Evolutionary conservation across 1,140 invertebrate genomes (phyloP).

Genomic region (Tenebrio molitor): DNA sequence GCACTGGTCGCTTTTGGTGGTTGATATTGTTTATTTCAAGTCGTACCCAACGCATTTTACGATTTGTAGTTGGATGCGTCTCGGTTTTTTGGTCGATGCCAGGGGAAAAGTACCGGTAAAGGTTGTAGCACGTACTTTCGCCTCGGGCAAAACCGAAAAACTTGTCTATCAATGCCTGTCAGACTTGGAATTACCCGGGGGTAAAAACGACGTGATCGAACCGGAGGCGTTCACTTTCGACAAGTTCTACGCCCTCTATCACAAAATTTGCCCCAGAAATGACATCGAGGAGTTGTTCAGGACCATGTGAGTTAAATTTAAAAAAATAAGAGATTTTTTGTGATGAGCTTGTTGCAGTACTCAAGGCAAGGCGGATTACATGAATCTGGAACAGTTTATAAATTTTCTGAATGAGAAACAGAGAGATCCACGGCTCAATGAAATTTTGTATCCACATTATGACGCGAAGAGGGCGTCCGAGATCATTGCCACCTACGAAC

Average conservation of each 20-base stretch:
- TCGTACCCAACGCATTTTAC: not conserved
- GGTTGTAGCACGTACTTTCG: conserved; percentile 97
- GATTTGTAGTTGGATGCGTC: conserved; percentile 92
- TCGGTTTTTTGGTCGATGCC: conserved; percentile 93
- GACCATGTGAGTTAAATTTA: conserved; percentile 81
- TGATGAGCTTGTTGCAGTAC: conserved; percentile 73
- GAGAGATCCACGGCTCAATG: conserved; percentile 97
- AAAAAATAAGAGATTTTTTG: conserved; percentile 25
- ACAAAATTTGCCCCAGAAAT: conserved; percentile 98
- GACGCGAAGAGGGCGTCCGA: conserved; percentile 94
- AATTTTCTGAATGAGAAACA: conserved; percentile 99
- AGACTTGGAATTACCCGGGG: conserved; percentile 93
- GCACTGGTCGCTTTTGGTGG: too few relatives aligned
- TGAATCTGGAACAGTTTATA: conserved; percentile 90
- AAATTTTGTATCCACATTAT: conserved; percentile 98
- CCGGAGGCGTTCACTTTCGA: conserved; percentile 97
- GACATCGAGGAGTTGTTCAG: conserved; percentile 99
- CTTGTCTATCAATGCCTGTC: conserved; percentile 97
- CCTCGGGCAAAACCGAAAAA: conserved; percentile 98
- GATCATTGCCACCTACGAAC: conserved; percentile 96
- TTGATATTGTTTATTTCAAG: not conserved
- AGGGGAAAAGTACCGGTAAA: conserved; percentile 97
- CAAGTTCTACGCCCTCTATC: conserved; percentile 98
- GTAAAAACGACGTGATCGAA: conserved; percentile 98
- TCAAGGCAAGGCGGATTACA: conserved; percentile 89